Evolutionary conservation across 2,113 vertebrate species (phyloP).

Genomic region (Forbesichthys agassizii): DNA sequence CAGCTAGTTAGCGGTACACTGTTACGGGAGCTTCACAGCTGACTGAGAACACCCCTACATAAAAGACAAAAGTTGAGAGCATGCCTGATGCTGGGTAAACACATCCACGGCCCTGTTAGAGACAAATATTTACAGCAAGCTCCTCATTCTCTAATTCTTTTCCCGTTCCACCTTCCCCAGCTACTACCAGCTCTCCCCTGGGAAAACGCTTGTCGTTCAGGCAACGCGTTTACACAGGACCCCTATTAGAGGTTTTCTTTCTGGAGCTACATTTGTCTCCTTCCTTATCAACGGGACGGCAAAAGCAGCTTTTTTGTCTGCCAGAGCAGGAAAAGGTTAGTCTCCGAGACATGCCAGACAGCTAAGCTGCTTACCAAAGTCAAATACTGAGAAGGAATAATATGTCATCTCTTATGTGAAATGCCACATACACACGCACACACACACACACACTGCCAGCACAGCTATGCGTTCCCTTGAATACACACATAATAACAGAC

Average conservation of each 20-base stretch:
- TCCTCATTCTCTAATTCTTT: slow-evolving; percentile 38
- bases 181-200: slow-evolving; percentile 47
- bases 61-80: slow-evolving; percentile 24
- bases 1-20: not conserved
- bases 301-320: slow-evolving; percentile 66
- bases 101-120: slow-evolving; percentile 19
- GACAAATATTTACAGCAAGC: slow-evolving; percentile 60
- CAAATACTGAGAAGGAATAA: slow-evolving; percentile 66
- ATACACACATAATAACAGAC: not conserved
- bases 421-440: slow-evolving; percentile 37
- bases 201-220: slow-evolving; percentile 46
- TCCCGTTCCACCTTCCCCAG: slow-evolving; percentile 42
- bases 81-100: slow-evolving; percentile 14
- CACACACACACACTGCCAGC: not conserved
- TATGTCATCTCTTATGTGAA: slow-evolving; percentile 61
- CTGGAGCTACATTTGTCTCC: slow-evolving; percentile 68
- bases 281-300: slow-evolving; percentile 60
- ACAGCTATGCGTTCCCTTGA: not conserved
- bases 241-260: slow-evolving; percentile 58
- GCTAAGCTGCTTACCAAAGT: slow-evolving; percentile 73
- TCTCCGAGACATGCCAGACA: slow-evolving; percentile 63
- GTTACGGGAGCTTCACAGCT: slow-evolving; percentile 13
- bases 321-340: slow-evolving; percentile 67
- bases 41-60: slow-evolving; percentile 2
- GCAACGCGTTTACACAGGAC: slow-evolving; percentile 60